Percentiles rank a stretch among this genome's conserved stretches.
Evolutionary conservation across 2,797 vertebrate species (phyloP).

Genomic region (Chrosomus eos): DNA sequence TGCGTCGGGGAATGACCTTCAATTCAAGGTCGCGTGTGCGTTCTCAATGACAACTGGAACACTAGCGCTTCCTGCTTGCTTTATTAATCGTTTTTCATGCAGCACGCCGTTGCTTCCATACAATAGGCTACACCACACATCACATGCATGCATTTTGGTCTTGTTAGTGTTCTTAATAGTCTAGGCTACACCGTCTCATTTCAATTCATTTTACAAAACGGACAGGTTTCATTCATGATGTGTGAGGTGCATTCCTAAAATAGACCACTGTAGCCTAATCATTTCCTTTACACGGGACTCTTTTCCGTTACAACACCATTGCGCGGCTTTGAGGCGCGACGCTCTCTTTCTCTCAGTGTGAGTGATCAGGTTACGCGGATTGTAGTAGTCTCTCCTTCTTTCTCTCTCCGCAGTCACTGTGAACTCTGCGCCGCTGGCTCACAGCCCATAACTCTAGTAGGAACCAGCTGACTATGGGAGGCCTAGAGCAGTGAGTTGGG

Average conservation of each 20-base stretch:
- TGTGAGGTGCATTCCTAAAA: slow-evolving; percentile 16
- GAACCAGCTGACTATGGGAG: slow-evolving; percentile 62
- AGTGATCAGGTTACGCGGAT: slow-evolving; percentile 57
- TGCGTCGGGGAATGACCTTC: slow-evolving; percentile 77
- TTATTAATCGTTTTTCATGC: slow-evolving; percentile 36
- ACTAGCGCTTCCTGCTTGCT: slow-evolving; percentile 37
- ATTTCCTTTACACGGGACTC: slow-evolving; percentile 38
- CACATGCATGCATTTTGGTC: not conserved
- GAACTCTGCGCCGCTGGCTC: slow-evolving; percentile 63
- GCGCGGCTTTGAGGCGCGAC: slow-evolving; percentile 20
- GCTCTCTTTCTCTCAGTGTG: slow-evolving; percentile 33
- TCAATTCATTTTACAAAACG: not conserved
- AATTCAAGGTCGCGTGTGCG: slow-evolving; percentile 77
- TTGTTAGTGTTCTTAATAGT: not conserved
- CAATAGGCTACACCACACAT: not conserved
- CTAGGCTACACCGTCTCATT: not conserved
- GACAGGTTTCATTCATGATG: slow-evolving; percentile 18
- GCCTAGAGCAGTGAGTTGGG: slow-evolving; percentile 67
- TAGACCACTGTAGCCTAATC: slow-evolving; percentile 9
- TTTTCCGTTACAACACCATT: slow-evolving; percentile 57
- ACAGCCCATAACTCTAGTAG: slow-evolving; percentile 63
- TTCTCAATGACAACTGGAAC: slow-evolving; percentile 74
- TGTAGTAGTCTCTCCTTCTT: slow-evolving; percentile 46
- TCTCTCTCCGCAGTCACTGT: slow-evolving; percentile 52
- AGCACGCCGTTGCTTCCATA: not conserved